Conservation (phyloP, 1,140 invertebrate genomes). For the Periplaneta americana region DNA sequence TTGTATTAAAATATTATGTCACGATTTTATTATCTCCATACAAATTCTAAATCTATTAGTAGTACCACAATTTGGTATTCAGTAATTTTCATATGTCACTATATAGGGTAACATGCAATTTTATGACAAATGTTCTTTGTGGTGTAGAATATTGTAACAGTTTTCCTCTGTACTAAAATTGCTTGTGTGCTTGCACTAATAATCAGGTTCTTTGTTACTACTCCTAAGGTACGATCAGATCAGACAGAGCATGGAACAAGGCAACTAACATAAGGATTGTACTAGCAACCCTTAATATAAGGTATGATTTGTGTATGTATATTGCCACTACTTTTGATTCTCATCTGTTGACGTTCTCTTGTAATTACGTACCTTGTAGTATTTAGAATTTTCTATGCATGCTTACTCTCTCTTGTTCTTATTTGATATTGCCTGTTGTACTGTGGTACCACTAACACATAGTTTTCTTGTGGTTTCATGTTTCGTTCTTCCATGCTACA, state of each 20-base stretch:
- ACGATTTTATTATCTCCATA: too few species aligned
- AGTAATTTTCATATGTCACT: too few species aligned
- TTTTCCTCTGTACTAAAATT: too few species aligned
- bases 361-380: background rate
- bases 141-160: too few species aligned
- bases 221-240: slow-evolving; percentile 4
- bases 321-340: too few species aligned
- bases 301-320: background rate
- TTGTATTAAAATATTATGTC: too few species aligned
- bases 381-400: background rate
- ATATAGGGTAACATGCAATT: too few species aligned
- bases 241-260: slow-evolving; percentile 4
- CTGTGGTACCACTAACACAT: background rate
- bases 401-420: background rate
- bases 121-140: too few species aligned
- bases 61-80: too few species aligned
- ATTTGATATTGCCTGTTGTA: background rate
- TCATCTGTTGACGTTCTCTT: too few species aligned
- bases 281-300: background rate
- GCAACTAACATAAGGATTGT: slow-evolving; percentile 4
- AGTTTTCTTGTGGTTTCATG: background rate
- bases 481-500: background rate
- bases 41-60: too few species aligned
- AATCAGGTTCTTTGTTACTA: background rate
- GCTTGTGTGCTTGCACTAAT: background rate